Base-by-base conservation (phyloP, 2,113 vertebrate genomes). In the Phyllopteryx taeniolatus region DNA sequence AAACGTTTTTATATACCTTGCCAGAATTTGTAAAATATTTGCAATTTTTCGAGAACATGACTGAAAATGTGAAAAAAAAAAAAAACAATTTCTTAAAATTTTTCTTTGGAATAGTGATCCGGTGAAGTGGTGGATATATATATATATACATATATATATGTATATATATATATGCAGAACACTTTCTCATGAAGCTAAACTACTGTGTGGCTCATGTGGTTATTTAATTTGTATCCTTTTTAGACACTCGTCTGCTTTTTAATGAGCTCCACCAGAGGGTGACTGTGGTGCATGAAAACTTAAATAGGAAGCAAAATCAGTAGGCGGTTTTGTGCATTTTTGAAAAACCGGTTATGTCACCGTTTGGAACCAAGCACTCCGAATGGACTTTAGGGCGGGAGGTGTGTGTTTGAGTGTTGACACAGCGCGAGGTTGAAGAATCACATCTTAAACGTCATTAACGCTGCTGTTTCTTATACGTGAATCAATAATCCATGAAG, bases 261-360 rank as follows among this genome's bases (percentile, higher is more conserved):
- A 13, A 42, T 42, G 9, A 42, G 56, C 27, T 22, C 68, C 85
- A 82, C 77, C 27, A 82, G 87, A 74, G 81, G 87, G 83, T 68
- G 74, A 76, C 60, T 17, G 63, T 33, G 46, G 17, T 61, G 22
- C 35, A 56, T 9, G 4, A 27, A 70, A 64, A 22, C 17, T 22
- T 19, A 46, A 43, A 49, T n/a, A 31, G 1, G 46, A 33, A 67
- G 31, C 31, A 2, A 20, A 56, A 51, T 31, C 46, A 51, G 77
- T 82, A 68, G 61, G 82, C 70, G 75, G 74, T 53, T 68, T 54
- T 53, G 49, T 70, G 60, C 47, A 71, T 51, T 8, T 61, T 73
- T 62, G 71, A 68, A 47, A 68, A 79, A 51, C 60, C 61, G 15
- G 70, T 87, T 83, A 83, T 72, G 77, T 76, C 76, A 80, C 72